Conservation (phyloP, 2,113 vertebrate genomes). For the Ameiurus melas region DNA sequence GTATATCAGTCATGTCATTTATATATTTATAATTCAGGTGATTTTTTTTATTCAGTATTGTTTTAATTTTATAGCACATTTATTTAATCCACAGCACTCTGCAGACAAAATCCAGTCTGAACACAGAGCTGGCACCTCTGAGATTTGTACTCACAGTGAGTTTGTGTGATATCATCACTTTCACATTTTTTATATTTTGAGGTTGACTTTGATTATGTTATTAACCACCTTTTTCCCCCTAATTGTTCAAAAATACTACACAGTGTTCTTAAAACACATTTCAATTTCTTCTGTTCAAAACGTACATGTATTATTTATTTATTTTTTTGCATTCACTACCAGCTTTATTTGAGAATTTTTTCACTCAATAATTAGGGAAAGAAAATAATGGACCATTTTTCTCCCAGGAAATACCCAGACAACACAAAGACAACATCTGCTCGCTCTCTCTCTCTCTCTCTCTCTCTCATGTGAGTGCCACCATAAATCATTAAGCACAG, state of each 20-base stretch:
- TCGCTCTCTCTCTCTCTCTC: too few species aligned
- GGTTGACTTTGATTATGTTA: neutral
- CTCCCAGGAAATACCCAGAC: neutral
- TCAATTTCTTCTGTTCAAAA: too few species aligned
- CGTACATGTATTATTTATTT: too few species aligned
- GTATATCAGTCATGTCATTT: too few species aligned
- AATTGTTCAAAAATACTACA: neutral
- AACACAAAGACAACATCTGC: neutral
- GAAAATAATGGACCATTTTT: neutral
- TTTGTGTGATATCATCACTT: too few species aligned
- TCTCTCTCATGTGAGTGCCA: neutral
- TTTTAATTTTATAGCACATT: too few species aligned
- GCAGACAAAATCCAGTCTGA: too few species aligned
- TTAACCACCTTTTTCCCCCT: neutral
- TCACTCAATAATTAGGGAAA: neutral
- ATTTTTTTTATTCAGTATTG: too few species aligned
- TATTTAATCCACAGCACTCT: too few species aligned
- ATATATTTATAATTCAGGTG: too few species aligned
- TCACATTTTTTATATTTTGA: neutral
- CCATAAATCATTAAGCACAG: neutral
- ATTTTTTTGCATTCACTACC: neutral
- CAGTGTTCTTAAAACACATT: neutral
- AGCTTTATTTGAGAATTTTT: neutral
- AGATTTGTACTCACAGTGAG: too few species aligned
- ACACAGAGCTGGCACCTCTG: too few species aligned